phyloP scores from a whole-genome alignment of 2,797 vertebrate species.

The Pelodytes ibericus region DNA sequence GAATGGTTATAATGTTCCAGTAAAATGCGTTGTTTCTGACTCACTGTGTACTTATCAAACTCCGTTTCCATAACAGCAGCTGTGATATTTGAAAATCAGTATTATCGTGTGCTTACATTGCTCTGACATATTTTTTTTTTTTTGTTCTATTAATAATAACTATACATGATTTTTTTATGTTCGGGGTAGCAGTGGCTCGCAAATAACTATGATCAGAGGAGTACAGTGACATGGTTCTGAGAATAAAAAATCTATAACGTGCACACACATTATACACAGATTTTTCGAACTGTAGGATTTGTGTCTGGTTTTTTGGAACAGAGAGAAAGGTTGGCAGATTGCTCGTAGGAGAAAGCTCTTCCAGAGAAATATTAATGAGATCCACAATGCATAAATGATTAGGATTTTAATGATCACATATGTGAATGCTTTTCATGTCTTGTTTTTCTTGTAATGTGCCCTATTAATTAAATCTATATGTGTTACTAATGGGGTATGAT shows the following conservation, averaged over 20 bases:
- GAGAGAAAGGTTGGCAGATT: slow-evolving; percentile 32
- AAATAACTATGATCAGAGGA: slow-evolving; percentile 16
- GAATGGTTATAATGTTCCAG: background rate
- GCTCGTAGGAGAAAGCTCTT: slow-evolving; percentile 22
- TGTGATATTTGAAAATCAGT: slow-evolving; percentile 12
- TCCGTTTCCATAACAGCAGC: slow-evolving; percentile 52
- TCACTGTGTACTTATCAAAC: slow-evolving; percentile 14
- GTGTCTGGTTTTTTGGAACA: slow-evolving; percentile 7
- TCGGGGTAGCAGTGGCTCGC: background rate
- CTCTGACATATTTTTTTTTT: slow-evolving; percentile 36
- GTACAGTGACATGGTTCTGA: slow-evolving; percentile 9
- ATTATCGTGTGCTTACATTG: slow-evolving; percentile 24
- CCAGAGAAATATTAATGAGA: slow-evolving; percentile 5
- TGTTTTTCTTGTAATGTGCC: background rate
- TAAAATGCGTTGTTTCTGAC: background rate
- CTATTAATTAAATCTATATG: background rate
- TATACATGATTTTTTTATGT: slow-evolving; percentile 18
- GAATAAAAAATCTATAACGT: background rate
- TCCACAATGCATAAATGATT: background rate
- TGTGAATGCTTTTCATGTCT: background rate
- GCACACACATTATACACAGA: background rate
- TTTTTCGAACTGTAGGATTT: slow-evolving; percentile 7
- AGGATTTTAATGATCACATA: slow-evolving; percentile 24
- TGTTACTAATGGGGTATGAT: too few relatives aligned
- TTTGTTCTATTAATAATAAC: slow-evolving; percentile 38